Evolutionary conservation across 2,113 vertebrate genomes (phyloP).

Genomic region (Pao palembangensis): DNA sequence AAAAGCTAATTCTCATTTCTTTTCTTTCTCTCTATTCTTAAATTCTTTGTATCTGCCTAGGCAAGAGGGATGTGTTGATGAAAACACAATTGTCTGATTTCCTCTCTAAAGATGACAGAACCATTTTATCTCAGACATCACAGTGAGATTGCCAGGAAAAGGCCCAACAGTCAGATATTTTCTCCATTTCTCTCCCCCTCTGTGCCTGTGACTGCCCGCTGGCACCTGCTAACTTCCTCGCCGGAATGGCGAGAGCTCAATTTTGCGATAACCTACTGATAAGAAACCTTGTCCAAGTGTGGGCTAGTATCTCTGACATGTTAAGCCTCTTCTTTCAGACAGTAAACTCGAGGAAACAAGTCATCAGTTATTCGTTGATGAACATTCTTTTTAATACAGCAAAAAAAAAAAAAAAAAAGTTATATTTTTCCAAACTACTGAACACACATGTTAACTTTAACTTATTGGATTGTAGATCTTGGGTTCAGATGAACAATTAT

Average conservation of each 20-base stretch:
- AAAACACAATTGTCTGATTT: conserved; percentile 50
- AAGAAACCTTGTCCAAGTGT: conserved; percentile 30
- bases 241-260: conserved; percentile 27
- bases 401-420: too few species aligned
- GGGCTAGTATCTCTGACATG: conserved; percentile 41
- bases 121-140: conserved; percentile 63
- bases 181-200: conserved; percentile 11
- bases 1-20: too few species aligned
- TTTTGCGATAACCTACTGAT: conserved; percentile 53
- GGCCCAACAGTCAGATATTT: conserved; percentile 65
- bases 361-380: neutral
- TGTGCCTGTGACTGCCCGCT: conserved; percentile 1
- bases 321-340: neutral
- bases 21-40: too few species aligned
- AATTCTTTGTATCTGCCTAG: too few species aligned
- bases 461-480: too few species aligned
- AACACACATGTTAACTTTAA: too few species aligned
- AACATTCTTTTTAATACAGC: neutral
- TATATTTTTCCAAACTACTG: too few species aligned
- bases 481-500: too few species aligned
- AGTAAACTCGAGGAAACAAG: too few species aligned
- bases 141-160: conserved; percentile 53
- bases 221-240: neutral
- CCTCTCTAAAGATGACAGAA: conserved; percentile 58
- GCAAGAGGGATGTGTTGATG: conserved; percentile 17